These are phyloP conservation scores for Polymixis lichenea DNA, from an alignment of 2,888 invertebrate species.

Conservation along the genomic window DNA sequence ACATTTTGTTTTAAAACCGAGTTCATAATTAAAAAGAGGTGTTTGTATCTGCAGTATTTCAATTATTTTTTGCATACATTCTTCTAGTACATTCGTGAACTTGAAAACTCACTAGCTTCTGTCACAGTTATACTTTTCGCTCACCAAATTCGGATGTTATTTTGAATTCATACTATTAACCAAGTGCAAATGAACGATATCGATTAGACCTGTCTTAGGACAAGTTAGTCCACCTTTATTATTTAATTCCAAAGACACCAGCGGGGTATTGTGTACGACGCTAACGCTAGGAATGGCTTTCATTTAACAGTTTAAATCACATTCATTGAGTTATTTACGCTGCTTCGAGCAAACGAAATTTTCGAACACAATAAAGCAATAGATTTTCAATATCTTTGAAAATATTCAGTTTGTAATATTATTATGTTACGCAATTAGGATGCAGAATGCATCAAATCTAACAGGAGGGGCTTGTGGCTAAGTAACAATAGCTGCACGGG, in stretches of 20 bases:
- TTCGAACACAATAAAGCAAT: no score
- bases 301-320: no score
- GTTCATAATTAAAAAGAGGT: background rate
- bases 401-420: no score
- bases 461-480: no score
- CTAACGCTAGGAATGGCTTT: no score
- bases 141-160: background rate
- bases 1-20: background rate
- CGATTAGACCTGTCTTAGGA: background rate
- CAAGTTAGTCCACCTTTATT: background rate
- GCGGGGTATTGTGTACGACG: no score
- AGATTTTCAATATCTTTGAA: no score
- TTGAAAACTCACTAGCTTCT: background rate
- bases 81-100: background rate
- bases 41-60: background rate
- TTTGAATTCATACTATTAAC: background rate
- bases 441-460: background rate
- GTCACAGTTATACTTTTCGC: background rate
- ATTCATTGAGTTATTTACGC: no score
- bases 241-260: background rate
- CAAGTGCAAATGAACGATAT: background rate
- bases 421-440: no score
- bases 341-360: no score
- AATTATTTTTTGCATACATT: background rate
- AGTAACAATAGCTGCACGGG: no score